phyloP scores from a whole-genome alignment of 1,140 invertebrate genomes.

The Conopomorpha cramerella region DNA sequence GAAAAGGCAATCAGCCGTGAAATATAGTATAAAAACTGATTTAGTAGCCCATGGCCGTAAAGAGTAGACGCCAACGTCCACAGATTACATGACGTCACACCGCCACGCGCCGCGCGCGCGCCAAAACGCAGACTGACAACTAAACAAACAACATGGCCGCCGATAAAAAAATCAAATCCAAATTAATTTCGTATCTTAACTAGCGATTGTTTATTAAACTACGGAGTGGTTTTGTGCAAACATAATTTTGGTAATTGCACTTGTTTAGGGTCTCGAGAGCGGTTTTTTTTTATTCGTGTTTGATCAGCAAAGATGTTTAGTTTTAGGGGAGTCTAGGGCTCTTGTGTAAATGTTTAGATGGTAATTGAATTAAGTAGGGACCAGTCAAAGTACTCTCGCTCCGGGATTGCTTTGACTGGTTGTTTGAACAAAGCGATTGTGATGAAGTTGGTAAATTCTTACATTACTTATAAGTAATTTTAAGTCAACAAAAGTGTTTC shows the following conservation, averaged over 20 bases:
- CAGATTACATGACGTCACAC: too few species aligned
- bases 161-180: conserved; percentile 44
- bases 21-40: too few species aligned
- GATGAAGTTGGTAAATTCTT: background rate
- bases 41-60: too few species aligned
- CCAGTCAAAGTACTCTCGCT: too few species aligned
- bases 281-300: conserved; percentile 21
- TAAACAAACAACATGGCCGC: conserved; percentile 42
- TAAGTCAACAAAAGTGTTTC: background rate
- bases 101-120: too few species aligned
- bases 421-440: too few species aligned
- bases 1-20: too few species aligned
- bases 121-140: conserved; percentile 28
- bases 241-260: conserved; percentile 46
- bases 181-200: conserved; percentile 46
- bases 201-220: conserved; percentile 33
- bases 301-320: conserved; percentile 15
- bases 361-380: conserved; percentile 5
- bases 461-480: too few species aligned
- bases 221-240: conserved; percentile 27
- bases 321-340: conserved; percentile 18
- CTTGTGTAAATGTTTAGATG: conserved; percentile 14
- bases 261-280: conserved; percentile 23
- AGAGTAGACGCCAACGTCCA: too few species aligned
- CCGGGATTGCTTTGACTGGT: too few species aligned